phyloP scores from a whole-genome alignment of 1,140 invertebrate genomes.

The Cotesia vestalis region DNA sequence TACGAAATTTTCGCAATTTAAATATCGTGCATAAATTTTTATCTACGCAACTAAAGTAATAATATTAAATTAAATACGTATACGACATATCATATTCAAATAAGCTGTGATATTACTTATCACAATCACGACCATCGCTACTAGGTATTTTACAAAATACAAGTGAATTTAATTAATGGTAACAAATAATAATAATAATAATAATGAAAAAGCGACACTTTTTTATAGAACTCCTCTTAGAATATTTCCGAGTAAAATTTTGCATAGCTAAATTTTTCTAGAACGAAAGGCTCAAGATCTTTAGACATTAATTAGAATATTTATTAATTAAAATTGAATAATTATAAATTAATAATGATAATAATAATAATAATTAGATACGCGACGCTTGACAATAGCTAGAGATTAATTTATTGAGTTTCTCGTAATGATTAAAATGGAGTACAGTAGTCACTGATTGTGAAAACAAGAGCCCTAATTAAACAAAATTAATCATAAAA shows the following conservation, averaged over 20 bases:
- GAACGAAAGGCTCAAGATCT: not conserved
- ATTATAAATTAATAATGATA: too few relatives aligned
- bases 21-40: not conserved
- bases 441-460: conserved; percentile 3
- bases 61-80: conserved; percentile 23
- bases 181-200: not conserved
- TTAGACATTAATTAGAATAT: too few relatives aligned
- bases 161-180: conserved; percentile 16
- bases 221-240: too few relatives aligned
- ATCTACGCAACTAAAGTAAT: too few relatives aligned
- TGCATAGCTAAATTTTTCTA: too few relatives aligned
- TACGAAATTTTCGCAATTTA: conserved; percentile 17
- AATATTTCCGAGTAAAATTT: too few relatives aligned
- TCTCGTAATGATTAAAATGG: conserved; percentile 10
- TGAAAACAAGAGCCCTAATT: conserved; percentile 25
- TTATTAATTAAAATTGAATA: too few relatives aligned
- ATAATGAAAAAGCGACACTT: not conserved
- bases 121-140: too few relatives aligned
- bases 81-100: conserved; percentile 57
- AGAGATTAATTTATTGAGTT: too few relatives aligned
- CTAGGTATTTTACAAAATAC: conserved; percentile 29
- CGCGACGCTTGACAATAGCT: conserved; percentile 6
- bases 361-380: too few relatives aligned
- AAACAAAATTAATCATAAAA: conserved; percentile 19
- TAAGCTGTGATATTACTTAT: conserved; percentile 56